Evolutionary conservation across 2,113 vertebrate genomes (phyloP).

Genomic region (Neogobius melanostomus): DNA sequence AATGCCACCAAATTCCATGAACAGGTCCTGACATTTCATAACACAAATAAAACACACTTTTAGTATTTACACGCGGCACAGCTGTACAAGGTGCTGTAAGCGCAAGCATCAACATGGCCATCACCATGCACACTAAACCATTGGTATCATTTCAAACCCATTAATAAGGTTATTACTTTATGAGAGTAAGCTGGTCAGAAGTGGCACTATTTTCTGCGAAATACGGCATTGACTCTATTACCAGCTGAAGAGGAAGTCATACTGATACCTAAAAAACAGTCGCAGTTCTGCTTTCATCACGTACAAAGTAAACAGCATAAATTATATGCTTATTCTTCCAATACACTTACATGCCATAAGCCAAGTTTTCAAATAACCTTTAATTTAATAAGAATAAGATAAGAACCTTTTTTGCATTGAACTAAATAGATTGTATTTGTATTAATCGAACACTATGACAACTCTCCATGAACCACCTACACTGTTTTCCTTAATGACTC

Average conservation of each 20-base stretch:
- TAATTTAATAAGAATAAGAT: too few relatives aligned
- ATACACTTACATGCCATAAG: neutral
- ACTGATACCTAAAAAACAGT: conserved; percentile 66
- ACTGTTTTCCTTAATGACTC: conserved; percentile 24
- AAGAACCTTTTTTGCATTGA: too few relatives aligned
- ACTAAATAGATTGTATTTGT: too few relatives aligned
- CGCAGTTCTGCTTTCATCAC: conserved; percentile 63
- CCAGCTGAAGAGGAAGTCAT: conserved; percentile 79
- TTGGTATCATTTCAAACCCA: neutral
- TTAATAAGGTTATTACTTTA: neutral
- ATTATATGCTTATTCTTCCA: neutral
- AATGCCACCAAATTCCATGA: too few relatives aligned
- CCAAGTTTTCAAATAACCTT: neutral
- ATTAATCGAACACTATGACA: too few relatives aligned
- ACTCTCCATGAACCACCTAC: conserved; percentile 8
- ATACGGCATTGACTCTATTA: conserved; percentile 51
- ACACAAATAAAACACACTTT: too few relatives aligned
- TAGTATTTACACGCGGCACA: too few relatives aligned
- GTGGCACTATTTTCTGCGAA: conserved; percentile 60
- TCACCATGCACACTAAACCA: neutral
- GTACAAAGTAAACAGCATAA: conserved; percentile 6
- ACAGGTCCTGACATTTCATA: too few relatives aligned
- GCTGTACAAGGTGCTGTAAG: too few relatives aligned
- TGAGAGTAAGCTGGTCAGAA: conserved; percentile 45
- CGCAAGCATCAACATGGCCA: too few relatives aligned